Conservation (phyloP, 2,113 vertebrate species). For the Muntiacus muntjak region DNA sequence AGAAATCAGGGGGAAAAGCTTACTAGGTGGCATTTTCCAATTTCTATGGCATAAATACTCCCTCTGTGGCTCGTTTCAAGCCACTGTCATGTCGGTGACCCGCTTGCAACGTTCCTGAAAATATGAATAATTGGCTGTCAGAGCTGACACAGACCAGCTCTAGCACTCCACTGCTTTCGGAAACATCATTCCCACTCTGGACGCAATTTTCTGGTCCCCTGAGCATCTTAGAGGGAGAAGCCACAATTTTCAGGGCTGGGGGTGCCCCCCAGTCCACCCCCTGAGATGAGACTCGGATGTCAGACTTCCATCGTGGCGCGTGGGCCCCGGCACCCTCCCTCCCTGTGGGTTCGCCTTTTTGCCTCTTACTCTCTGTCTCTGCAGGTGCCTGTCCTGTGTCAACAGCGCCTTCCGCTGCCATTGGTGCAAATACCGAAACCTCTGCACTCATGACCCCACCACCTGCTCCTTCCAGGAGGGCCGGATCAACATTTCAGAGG, state of each 20-base stretch:
- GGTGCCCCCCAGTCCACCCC: not conserved
- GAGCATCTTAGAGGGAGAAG: not conserved
- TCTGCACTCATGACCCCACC: conserved; percentile 97
- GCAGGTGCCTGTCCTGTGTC: conserved; percentile 97
- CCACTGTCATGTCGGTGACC: not conserved
- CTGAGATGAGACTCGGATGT: not conserved
- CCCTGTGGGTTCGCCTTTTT: not conserved
- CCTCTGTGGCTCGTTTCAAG: not conserved
- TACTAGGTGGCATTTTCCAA: not conserved
- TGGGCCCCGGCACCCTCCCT: not conserved
- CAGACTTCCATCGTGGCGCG: rapidly evolving
- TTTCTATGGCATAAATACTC: not conserved
- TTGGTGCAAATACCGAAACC: conserved; percentile 98
- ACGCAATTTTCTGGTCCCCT: not conserved
- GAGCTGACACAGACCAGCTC: not conserved
- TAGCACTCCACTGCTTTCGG: not conserved
- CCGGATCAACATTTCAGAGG: conserved; percentile 95
- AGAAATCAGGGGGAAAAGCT: not conserved
- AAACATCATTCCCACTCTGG: not conserved
- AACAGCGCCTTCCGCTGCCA: conserved; percentile 98
- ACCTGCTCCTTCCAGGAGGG: conserved; percentile 99
- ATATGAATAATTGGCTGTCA: not conserved
- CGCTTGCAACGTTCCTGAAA: not conserved
- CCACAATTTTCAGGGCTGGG: not conserved
- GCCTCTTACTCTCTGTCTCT: not conserved